Evolutionary conservation across 1,140 invertebrate genomes (phyloP), one percentile per base, ranked within the genome.

Genomic region (Ips typographus): DNA sequence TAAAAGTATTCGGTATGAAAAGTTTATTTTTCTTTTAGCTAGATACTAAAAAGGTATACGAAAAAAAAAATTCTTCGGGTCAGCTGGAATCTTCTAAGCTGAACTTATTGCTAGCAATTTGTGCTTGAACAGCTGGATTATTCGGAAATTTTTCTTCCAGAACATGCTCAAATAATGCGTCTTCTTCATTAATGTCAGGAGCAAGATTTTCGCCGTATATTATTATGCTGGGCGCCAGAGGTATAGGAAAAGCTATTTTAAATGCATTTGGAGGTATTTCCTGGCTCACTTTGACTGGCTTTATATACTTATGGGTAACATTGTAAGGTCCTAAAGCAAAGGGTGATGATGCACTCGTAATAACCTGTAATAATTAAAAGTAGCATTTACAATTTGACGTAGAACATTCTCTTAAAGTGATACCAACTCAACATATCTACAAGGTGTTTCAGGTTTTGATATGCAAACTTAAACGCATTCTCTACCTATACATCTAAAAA

Each of bases 241-340:
- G 40, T 43, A 40, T 63, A 22, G 61, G 40, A 61, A 61, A 61
- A 22, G 59, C 43, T 43, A 61, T 4, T 49, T 61, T 6, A n/a
- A 61, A 59, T 8, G 38, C 8, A 38, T 59, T 42, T 6, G 57
- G 57, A 42, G 40, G 8, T 59, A 8, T 42, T 8, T 42, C 41
- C 2, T 38, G 2, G 5, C 8, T 38, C 6, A 40, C 37, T 59
- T 59, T n/a, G 6, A 59, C 57, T 40, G 8, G 8, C 38, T 56
- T 6, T 36, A 56, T 1, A 7, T 40, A 42, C n/a, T 40, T 59
- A n/a, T 38, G 38, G 39, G 37, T 70, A 4, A 60, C 42, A 41
- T 70, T 68, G 58, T 60, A 64, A 5, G 51, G 51, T 8, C 68
- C 68, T 6, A 70, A 40, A 8, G 68, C 68, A 37, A 70, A 70